These are phyloP conservation scores for Lasioglossum albipes DNA, from an alignment of 1,140 invertebrate species.

Conservation along the genomic window DNA sequence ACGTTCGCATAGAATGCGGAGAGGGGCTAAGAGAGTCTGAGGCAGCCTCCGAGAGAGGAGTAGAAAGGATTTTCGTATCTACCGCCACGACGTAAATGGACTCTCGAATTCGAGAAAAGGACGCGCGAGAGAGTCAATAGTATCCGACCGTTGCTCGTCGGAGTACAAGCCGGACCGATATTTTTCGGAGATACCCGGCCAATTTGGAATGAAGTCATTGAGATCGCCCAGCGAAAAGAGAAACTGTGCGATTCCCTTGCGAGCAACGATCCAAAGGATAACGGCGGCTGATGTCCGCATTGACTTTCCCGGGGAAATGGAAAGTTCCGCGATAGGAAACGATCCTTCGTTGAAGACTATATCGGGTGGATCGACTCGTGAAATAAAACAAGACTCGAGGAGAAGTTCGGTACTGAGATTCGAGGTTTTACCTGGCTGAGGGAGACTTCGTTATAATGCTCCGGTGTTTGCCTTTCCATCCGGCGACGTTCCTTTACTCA, in stretches of 20 bases:
- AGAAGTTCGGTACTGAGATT: not conserved
- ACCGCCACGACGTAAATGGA: constrained; percentile 3
- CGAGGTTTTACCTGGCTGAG: not conserved
- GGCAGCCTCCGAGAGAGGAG: no score
- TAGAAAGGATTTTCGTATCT: constrained; percentile 19
- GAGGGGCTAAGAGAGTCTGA: no score
- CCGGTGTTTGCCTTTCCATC: constrained; percentile 31
- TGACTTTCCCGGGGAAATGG: constrained; percentile 2
- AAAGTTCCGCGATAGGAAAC: no score
- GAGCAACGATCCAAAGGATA: constrained; percentile 11
- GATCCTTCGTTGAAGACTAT: no score
- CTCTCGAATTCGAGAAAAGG: constrained; percentile 10
- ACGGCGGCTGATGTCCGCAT: not conserved
- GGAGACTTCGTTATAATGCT: constrained; percentile 13
- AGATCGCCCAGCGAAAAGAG: not conserved
- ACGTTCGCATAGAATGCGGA: not conserved
- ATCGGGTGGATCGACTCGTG: not conserved
- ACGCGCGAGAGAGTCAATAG: no score
- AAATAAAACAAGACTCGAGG: constrained; percentile 13
- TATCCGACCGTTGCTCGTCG: no score
- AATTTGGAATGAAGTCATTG: constrained; percentile 21
- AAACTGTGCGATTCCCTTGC: not conserved
- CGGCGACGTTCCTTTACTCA: constrained; percentile 52
- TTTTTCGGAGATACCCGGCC: not conserved
- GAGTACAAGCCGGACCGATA: no score